Conservation (phyloP, 1,140 invertebrate species). For the Diorhabda sublineata region DNA sequence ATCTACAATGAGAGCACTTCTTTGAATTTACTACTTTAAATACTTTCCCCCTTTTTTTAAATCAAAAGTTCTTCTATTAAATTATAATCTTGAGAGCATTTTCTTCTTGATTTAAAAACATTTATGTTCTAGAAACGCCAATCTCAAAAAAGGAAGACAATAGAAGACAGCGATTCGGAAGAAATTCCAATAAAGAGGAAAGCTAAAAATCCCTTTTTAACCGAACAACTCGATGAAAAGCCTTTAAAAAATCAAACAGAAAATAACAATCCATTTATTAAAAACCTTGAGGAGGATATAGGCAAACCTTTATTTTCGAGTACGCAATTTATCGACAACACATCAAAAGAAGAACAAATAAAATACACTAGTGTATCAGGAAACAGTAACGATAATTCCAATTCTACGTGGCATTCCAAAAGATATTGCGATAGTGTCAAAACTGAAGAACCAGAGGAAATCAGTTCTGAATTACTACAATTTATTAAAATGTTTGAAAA, state of each 20-base stretch:
- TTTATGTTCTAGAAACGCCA: background rate
- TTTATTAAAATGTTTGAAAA: conserved; percentile 21
- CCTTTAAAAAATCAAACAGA: background rate
- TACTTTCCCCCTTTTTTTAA: background rate
- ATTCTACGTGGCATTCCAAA: conserved; percentile 23
- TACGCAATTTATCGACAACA: background rate
- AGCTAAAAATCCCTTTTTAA: background rate
- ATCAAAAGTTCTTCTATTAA: background rate
- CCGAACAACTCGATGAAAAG: background rate
- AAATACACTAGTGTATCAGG: background rate
- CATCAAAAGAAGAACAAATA: background rate
- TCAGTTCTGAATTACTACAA: conserved; percentile 16
- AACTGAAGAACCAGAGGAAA: conserved; percentile 13
- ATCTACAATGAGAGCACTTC: background rate
- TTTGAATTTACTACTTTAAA: background rate
- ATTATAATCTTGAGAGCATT: background rate
- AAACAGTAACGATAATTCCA: background rate
- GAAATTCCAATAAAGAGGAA: background rate
- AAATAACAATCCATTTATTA: background rate
- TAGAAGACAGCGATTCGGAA: background rate
- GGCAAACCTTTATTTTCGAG: background rate
- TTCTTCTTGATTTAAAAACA: background rate
- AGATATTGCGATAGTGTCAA: background rate
- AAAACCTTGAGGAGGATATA: background rate
- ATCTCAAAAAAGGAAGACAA: background rate